Base-by-base conservation (phyloP, 1,140 invertebrate species). In the Oryctes rhinoceros region DNA sequence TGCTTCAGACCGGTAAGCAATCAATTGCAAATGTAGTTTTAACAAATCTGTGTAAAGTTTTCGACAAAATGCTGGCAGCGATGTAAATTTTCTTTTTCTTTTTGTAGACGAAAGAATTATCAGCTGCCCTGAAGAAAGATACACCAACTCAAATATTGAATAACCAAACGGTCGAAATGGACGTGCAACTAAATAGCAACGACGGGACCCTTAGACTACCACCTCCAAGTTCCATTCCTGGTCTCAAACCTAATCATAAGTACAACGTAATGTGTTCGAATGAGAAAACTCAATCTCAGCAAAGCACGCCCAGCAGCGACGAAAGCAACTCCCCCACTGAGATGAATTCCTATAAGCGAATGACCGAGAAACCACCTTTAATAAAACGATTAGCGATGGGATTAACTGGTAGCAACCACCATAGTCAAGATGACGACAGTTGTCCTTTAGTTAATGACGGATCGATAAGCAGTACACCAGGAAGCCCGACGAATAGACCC, bases 281-380 rank as follows among this genome's bases (percentile, higher is more conserved):
- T 4, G 87, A 87, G 82, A 90, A 90, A 83, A 88, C 86, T 82
- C 86, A 88, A 44, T 90, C 89, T 4, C 89, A 90, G 79, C 90
- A 90, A 82, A 93, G 92, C 84, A 94, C 94, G 20, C 94, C 94
- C 71, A 94, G 93, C 86, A 95, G 94, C 81, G 94, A 96, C 86
- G 95, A 96, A 87, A 95, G 94, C 86, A 95, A 94, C 88, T 96
- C 95, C 35, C 95, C 95, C n/a, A 95, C 95, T 65, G 95, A 96
- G 88, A 90, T 96, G 82, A 96, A 96, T 89, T 94, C 94, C 83
- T 96, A 95, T 87, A 94, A 95, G 87, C 90, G 94, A 83, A 90
- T 96, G 82, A 89, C 90, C 49, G 95, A 96, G 87, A 94, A 96
- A 86, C 94, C 94, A 39, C 94, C 94, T 13, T 89, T 96, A 83